Conservation (phyloP, 2,888 invertebrate species). For the Hydrotaea diabolus region DNA sequence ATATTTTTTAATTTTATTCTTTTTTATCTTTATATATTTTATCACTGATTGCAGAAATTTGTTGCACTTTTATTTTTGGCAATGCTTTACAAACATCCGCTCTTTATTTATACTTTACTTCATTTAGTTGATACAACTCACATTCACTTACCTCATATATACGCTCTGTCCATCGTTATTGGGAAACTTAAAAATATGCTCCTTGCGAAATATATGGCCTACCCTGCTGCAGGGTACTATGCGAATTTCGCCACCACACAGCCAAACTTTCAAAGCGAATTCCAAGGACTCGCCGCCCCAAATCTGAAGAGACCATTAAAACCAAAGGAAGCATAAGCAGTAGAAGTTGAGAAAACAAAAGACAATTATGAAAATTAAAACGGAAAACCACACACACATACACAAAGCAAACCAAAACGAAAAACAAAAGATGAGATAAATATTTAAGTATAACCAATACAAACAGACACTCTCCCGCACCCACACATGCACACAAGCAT, state of each 20-base stretch:
- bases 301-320: constrained; percentile 70
- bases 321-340: background rate
- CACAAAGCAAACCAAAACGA: constrained; percentile 16
- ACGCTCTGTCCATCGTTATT: constrained; percentile 72
- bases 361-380: constrained; percentile 56
- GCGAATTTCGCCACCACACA: constrained; percentile 81
- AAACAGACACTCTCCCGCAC: constrained; percentile 18
- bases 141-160: constrained; percentile 78
- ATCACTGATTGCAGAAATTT: too few relatives aligned
- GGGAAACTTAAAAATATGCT: constrained; percentile 78
- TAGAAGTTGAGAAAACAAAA: background rate
- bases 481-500: constrained; percentile 20
- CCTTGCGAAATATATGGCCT: constrained; percentile 79
- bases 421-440: background rate
- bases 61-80: too few relatives aligned
- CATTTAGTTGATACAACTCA: too few relatives aligned
- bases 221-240: constrained; percentile 81
- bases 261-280: constrained; percentile 80
- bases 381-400: too few relatives aligned
- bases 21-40: too few relatives aligned
- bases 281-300: constrained; percentile 81
- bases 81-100: too few relatives aligned
- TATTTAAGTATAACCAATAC: constrained; percentile 21
- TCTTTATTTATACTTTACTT: too few relatives aligned
- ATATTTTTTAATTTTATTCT: too few relatives aligned